These are phyloP conservation scores for Gavia stellata DNA, from an alignment of 2,113 vertebrate genomes.

Conservation along the genomic window DNA sequence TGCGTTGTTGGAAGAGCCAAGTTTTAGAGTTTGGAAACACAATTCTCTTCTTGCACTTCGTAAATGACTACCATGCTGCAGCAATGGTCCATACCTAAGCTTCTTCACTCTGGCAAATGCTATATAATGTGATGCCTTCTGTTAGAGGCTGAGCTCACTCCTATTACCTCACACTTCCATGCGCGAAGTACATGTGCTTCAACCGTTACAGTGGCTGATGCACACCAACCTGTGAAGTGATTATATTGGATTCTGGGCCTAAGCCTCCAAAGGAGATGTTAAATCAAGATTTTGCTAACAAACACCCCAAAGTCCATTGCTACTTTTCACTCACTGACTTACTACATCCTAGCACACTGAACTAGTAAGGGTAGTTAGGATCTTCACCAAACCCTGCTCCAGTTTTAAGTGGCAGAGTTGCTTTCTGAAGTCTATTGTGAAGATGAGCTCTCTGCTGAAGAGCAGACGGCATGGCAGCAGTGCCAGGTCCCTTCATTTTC, in stretches of 20 bases:
- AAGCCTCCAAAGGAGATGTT: background rate
- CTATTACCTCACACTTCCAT: background rate
- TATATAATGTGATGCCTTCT: background rate
- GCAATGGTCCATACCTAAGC: background rate
- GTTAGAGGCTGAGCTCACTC: background rate
- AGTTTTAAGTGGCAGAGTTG: background rate
- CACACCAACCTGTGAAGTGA: background rate
- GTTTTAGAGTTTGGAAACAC: background rate
- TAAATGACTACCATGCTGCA: background rate
- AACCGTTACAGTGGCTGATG: background rate
- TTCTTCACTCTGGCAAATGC: background rate
- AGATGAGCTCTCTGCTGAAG: constrained; percentile 5
- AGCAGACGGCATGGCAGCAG: background rate
- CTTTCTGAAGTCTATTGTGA: background rate
- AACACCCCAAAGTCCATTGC: background rate
- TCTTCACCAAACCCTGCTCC: background rate
- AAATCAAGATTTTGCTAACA: background rate
- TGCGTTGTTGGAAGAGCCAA: background rate
- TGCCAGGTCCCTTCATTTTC: constrained; percentile 50
- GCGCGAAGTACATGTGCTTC: background rate
- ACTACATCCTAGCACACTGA: background rate
- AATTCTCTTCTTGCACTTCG: background rate
- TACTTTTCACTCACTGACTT: background rate
- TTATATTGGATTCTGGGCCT: background rate
- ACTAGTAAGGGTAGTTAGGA: background rate